phyloP scores from a whole-genome alignment of 1,140 invertebrate species.

The Drosophila pruinosa region DNA sequence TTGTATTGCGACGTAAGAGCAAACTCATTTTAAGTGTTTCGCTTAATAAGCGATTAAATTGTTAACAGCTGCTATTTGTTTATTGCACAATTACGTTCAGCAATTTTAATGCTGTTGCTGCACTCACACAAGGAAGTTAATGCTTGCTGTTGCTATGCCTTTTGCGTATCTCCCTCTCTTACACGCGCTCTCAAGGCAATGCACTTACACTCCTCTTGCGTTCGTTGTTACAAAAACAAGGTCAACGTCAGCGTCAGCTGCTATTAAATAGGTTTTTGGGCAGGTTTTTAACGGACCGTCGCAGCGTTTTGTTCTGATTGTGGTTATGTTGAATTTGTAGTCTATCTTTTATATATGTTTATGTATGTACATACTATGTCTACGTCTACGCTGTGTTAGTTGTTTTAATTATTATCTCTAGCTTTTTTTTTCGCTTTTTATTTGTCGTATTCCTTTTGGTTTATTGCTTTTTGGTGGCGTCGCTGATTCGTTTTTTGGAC shows the following conservation, averaged over 20 bases:
- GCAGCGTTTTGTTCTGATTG: slow-evolving; percentile 28
- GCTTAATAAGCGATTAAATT: slow-evolving; percentile 3
- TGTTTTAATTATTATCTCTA: slow-evolving; percentile 55
- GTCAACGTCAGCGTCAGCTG: slow-evolving; percentile 54
- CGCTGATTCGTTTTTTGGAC: slow-evolving; percentile 47
- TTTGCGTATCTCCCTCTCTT: slow-evolving; percentile 1
- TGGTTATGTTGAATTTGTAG: slow-evolving; percentile 57
- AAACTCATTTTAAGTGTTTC: slow-evolving; percentile 48
- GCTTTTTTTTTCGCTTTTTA: slow-evolving; percentile 17
- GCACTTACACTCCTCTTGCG: slow-evolving; percentile 46
- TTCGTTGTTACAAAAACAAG: slow-evolving; percentile 59
- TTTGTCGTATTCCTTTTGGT: slow-evolving; percentile 59
- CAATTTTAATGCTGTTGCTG: background rate
- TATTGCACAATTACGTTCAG: slow-evolving; percentile 33
- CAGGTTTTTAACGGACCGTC: slow-evolving; percentile 26
- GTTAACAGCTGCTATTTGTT: slow-evolving; percentile 4
- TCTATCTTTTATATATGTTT: slow-evolving; percentile 28
- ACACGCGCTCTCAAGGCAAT: slow-evolving; percentile 32
- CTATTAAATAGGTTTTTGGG: slow-evolving; percentile 38
- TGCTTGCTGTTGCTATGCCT: slow-evolving; percentile 37
- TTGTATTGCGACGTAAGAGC: slow-evolving; percentile 67
- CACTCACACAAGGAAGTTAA: background rate
- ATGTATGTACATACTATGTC: slow-evolving; percentile 4
- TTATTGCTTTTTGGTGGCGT: slow-evolving; percentile 52
- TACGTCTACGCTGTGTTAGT: slow-evolving; percentile 16